A percentile compares a stretch with the other conserved stretches of the same genome.
phyloP scores from a whole-genome alignment of 2,113 vertebrate genomes.

The Haemorhous mexicanus region DNA sequence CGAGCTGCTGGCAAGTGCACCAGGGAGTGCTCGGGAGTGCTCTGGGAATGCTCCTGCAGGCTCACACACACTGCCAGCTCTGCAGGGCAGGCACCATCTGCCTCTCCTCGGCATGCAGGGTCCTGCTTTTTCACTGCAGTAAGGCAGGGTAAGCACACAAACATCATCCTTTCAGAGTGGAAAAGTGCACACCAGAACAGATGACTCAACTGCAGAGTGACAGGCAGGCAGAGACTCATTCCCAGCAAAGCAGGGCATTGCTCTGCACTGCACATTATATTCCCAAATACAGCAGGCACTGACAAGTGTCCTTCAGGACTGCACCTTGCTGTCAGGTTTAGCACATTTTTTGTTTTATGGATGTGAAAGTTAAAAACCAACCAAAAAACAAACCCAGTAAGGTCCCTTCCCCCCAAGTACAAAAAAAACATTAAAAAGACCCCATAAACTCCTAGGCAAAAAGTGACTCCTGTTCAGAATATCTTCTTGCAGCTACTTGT shows the following conservation, averaged over 20 bases:
- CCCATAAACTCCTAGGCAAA: neutral
- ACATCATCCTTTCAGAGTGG: neutral
- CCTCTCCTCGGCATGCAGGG: neutral
- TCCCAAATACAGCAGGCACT: neutral
- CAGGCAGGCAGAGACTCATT: neutral
- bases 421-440: neutral
- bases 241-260: neutral
- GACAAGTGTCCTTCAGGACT: neutral
- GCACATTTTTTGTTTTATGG: neutral
- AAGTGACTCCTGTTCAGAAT: neutral
- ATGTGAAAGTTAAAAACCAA: neutral
- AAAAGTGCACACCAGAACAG: neutral
- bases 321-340: neutral
- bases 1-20: neutral
- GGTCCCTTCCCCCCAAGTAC: fast-evolving
- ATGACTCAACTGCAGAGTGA: neutral
- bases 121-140: neutral
- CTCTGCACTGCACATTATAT: neutral
- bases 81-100: constrained; percentile 34
- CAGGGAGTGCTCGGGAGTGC: neutral
- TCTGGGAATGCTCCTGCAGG: neutral
- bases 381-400: neutral
- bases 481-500: neutral
- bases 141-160: neutral
- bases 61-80: neutral